Evolutionary conservation across 2,888 invertebrate genomes (phyloP), one percentile per base, ranked within the genome.

Genomic region (Drosophila quinaria): DNA sequence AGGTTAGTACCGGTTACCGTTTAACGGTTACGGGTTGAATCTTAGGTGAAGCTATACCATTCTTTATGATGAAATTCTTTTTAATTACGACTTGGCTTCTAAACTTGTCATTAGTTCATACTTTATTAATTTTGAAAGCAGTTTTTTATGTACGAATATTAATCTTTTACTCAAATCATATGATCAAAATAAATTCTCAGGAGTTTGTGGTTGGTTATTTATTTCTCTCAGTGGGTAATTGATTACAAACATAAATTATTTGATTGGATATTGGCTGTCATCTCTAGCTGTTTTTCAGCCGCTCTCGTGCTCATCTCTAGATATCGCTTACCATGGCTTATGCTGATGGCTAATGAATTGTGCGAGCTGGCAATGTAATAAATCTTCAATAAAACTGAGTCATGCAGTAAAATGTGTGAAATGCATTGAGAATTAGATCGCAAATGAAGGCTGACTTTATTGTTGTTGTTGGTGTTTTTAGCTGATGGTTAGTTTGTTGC

Each of bases 391-490:
- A 42, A 49, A 71, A 70, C 55, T 55, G 50, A 67, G 22, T 69
- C 74, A 69, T 60, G 46, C 60, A 41, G 41, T 47, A 50, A 69
- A 76, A 69, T 78, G 69, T 76, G 79, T 60, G 70, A 78, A 78
- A 80, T 80, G 80, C 76, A 87, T 70, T 68, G 41, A 60, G 60
- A 79, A 70, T 54, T 56, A 47, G 65, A 70, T 46, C 55, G 55
- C 64, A 68, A 75, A 78, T 84, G 84, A 84, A 80, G 83, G 87
- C 70, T 82, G 80, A 42, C 71, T 62, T 46, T 70, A 52, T 70
- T 76, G 77, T 51, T 46, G 49, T 41, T 33, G 58, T 49, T 47
- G 77, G 51, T 46, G 49, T 44, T 33, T 54, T 49, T 47, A 47
- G 60, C 22, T 49, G 35, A 25, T 56, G 41, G 51, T 49, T 54